These are phyloP conservation scores for Glaucidium brasilianum DNA, from an alignment of 2,113 vertebrate species.

Conservation along the genomic window DNA sequence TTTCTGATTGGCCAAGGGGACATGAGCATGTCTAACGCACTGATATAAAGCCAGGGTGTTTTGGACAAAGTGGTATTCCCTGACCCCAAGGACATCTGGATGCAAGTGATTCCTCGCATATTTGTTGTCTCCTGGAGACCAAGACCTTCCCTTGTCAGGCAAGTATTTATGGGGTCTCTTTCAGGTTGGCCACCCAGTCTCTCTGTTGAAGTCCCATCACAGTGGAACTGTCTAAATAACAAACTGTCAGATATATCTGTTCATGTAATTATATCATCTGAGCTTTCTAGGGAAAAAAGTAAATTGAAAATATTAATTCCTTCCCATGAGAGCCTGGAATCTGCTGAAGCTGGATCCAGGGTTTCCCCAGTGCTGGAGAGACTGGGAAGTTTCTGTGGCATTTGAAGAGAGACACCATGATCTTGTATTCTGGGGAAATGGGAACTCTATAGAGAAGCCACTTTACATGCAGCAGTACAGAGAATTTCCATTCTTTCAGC, in stretches of 20 bases:
- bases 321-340: not conserved
- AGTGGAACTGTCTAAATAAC: not conserved
- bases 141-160: not conserved
- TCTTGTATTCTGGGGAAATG: not conserved
- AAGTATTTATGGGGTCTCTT: not conserved
- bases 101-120: accelerated
- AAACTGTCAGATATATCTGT: not conserved
- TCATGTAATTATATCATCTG: not conserved
- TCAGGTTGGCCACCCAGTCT: not conserved
- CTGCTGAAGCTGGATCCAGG: not conserved
- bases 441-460: not conserved
- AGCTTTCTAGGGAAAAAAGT: not conserved
- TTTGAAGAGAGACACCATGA: not conserved
- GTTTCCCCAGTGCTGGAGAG: not conserved
- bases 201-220: not conserved
- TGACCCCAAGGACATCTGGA: not conserved
- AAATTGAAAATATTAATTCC: not conserved
- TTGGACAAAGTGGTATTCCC: not conserved
- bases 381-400: not conserved
- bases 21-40: not conserved
- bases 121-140: not conserved
- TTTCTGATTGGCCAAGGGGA: not conserved
- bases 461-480: not conserved
- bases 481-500: not conserved
- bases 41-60: not conserved